Evolutionary conservation across 1,140 invertebrate genomes (phyloP), one percentile per base, ranked within the genome.

Genomic region (Scaptodrosophila lebanonensis): DNA sequence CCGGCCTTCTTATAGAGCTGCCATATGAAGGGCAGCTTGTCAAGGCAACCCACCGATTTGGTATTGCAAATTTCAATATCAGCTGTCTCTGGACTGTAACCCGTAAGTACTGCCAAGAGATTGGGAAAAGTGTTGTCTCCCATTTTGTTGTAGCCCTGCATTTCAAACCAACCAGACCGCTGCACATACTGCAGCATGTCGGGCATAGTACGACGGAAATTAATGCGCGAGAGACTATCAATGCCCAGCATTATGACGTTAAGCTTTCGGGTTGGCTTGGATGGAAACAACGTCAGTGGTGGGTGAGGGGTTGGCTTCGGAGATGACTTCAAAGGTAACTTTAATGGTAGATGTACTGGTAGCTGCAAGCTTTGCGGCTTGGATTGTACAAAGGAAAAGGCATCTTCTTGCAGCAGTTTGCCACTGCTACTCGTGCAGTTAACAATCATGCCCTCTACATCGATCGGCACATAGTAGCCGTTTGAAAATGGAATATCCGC

Each of bases 121-220:
- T 95, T 95, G 0, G 93, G 93, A 79, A 93, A 94, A 0, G 93
- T 94, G 58, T 94, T 94, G 57, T 93, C 93, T 0, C 89, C 93
- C 9, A 54, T 40, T 36, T 54, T 54, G 30, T 52, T 54, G 39
- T 50, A 56, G 3, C 45, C 43, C n/a, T 42, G 25, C 22, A 44
- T 1, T 15, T 64, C 48, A 29, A 52, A 27, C 42, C 50, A 40
- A 18, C 12, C 30, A 11, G 50, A 13, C 8, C 20, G 39, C 8
- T 56, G 22, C n/a, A 50, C 12, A 20, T 43, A 50, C 6, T 36
- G 2, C 18, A 42, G 42, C 8, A 42, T 39, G 77, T 45, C 56
- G 59, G 60, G 35, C 27, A 56, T 53, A 69, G 22, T 27, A n/a
- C 48, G 53, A 5, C 42, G 47, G 84, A 87, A 88, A 65, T 87